Conservation (phyloP, 2,888 invertebrate genomes). For the Drosophila mimica region DNA sequence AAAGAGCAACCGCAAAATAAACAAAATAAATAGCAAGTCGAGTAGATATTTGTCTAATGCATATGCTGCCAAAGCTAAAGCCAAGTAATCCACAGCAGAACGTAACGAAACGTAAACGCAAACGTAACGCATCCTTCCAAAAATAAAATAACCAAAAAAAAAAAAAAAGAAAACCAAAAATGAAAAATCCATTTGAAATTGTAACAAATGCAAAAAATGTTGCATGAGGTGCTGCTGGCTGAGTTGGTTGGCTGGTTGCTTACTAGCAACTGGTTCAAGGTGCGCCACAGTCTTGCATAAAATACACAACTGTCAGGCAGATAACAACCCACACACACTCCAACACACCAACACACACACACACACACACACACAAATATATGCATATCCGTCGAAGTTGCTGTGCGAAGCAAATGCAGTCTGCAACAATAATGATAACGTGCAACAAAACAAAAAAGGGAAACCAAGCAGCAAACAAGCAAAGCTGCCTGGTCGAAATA, state of each 20-base stretch:
- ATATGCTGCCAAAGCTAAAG: conserved; percentile 54
- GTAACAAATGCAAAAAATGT: conserved; percentile 70
- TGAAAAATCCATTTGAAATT: conserved; percentile 70
- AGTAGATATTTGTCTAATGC: conserved; percentile 61
- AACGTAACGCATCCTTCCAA: conserved; percentile 48
- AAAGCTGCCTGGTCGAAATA: conserved; percentile 54
- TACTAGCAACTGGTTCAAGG: conserved; percentile 43
- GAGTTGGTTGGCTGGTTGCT: conserved; percentile 6
- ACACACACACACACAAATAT: conserved; percentile 21
- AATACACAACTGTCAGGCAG: conserved; percentile 55
- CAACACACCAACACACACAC: conserved; percentile 8
- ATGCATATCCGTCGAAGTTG: conserved; percentile 58
- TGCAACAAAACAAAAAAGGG: conserved; percentile 45
- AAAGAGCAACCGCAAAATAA: conserved; percentile 60
- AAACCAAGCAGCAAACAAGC: conserved; percentile 51
- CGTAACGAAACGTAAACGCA: conserved; percentile 56
- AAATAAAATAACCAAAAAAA: not conserved
- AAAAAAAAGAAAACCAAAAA: not conserved
- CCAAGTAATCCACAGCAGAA: conserved; percentile 57
- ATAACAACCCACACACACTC: conserved; percentile 41
- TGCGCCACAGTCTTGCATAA: conserved; percentile 60
- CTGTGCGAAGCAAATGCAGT: conserved; percentile 44
- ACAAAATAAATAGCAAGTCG: conserved; percentile 67
- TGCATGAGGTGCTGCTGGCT: conserved; percentile 33
- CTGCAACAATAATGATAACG: conserved; percentile 76